Conservation (phyloP, 1,140 invertebrate genomes). For the Cydia fagiglandana region DNA sequence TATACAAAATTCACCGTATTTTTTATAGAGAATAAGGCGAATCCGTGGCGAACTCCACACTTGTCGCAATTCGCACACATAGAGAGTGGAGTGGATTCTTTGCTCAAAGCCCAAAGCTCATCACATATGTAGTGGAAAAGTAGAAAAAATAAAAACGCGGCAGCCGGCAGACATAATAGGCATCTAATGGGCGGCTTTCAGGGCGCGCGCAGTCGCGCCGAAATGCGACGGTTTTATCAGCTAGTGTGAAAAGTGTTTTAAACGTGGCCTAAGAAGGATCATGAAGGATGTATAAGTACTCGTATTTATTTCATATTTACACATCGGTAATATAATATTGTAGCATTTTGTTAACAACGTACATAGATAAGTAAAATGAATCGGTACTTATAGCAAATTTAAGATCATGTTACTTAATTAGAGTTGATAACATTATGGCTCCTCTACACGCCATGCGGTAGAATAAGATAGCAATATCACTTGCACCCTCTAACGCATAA, state of each 20-base stretch:
- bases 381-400: too few relatives aligned
- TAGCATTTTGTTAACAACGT: too few relatives aligned
- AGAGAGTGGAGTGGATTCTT: constrained; percentile 3
- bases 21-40: constrained; percentile 5
- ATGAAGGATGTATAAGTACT: too few relatives aligned
- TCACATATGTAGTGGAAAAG: constrained; percentile 32
- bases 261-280: constrained; percentile 2
- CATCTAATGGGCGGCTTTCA: constrained; percentile 69
- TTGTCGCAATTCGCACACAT: constrained; percentile 10
- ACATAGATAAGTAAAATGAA: too few relatives aligned
- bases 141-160: constrained; percentile 39
- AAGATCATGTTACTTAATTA: too few relatives aligned
- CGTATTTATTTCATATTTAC: too few relatives aligned
- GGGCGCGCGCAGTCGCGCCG: constrained; percentile 44
- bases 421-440: too few relatives aligned
- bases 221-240: constrained; percentile 41
- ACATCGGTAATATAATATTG: too few relatives aligned
- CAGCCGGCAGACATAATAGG: constrained; percentile 61
- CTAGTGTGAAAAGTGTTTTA: background rate
- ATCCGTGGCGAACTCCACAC: background rate
- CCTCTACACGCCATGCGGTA: too few relatives aligned
- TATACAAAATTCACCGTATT: background rate
- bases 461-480: too few relatives aligned
- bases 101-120: constrained; percentile 24
- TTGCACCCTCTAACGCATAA: too few relatives aligned